Evolutionary conservation across 2,797 vertebrate genomes (phyloP), one percentile per base, ranked within the genome.

Genomic region (Peromyscus nudipes): DNA sequence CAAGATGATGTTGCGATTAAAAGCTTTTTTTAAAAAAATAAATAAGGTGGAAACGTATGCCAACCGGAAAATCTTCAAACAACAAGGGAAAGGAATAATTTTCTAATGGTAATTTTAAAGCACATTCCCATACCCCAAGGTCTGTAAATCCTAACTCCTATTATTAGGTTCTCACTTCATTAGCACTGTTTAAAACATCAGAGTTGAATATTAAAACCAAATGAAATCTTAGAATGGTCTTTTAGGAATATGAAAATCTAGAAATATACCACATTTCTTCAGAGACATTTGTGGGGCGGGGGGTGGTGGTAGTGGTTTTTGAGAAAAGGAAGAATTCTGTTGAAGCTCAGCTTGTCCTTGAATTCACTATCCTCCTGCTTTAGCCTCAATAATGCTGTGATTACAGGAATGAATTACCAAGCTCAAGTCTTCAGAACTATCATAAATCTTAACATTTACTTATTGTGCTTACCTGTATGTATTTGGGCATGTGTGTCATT

Each of bases 61-160:
- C 62, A 73, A 55, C 69, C 81, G 76, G 29, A 52, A 92, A 96
- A 95, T 84, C 69, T 95, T 92, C 83, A 95, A 96, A 96, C 55
- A 95, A 96, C 34, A 92, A 93, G 25, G 77, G 95, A 92, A 94
- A 92, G 43, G 81, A 96, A 25, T n/a, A 43, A 69, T 86, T 97
- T 92, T 31, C 82, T 67, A 85, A 73, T 40, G 76, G 79, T 92
- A 94, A 90, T 96, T 95, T 89, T 65, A 85, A 96, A 82, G 55
- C 29, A 76, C 29, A 31, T 79, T 37, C 37, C 43, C 57, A 55
- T 92, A 89, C 85, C 55, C 65, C 62, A 90, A 85, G 65, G 40
- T 91, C 89, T 76, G 43, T 34, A 87, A 93, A 79, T 85, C 40
- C 76, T 83, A 94, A 90, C 89, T 89, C 71, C 73, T 89, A 80